Percentiles rank a stretch among this genome's conserved stretches.
Evolutionary conservation across 2,113 vertebrate genomes (phyloP).

Genomic region (Nannobrachium achirus): DNA sequence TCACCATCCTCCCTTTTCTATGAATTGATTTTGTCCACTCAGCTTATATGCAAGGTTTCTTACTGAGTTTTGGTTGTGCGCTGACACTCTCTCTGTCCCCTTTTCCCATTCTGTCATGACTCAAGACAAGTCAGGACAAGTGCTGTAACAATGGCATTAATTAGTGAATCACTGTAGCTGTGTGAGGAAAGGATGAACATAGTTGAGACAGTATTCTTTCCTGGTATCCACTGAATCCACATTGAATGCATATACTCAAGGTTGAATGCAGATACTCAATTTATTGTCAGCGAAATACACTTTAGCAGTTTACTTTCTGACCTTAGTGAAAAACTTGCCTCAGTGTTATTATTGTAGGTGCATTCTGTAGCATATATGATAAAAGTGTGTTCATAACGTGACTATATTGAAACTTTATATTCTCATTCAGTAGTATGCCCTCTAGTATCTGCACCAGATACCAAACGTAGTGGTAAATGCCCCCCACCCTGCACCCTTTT

Average conservation of each 20-base stretch:
- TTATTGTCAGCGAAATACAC: too few relatives aligned
- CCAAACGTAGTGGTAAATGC: not conserved
- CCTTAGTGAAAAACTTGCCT: too few relatives aligned
- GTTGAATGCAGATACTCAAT: not conserved
- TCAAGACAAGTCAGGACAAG: too few relatives aligned
- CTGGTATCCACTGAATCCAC: not conserved
- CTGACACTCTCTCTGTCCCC: not conserved
- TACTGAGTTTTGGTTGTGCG: not conserved
- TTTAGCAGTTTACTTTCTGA: too few relatives aligned
- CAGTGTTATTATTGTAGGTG: too few relatives aligned
- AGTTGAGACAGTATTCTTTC: not conserved
- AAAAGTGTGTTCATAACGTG: too few relatives aligned
- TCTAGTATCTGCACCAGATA: not conserved
- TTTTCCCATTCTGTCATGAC: conserved; percentile 1
- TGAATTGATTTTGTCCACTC: not conserved
- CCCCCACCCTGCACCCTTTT: not conserved
- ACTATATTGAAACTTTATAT: not conserved
- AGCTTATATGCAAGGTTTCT: not conserved
- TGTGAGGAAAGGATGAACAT: too few relatives aligned
- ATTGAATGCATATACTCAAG: not conserved
- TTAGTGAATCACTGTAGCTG: not conserved
- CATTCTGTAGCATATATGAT: too few relatives aligned
- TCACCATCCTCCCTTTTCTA: conserved; percentile 6
- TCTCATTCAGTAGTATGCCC: not conserved
- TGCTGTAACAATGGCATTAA: conserved; percentile 11